Conservation (phyloP, 2,113 vertebrate species). For the Pavo muticus region DNA sequence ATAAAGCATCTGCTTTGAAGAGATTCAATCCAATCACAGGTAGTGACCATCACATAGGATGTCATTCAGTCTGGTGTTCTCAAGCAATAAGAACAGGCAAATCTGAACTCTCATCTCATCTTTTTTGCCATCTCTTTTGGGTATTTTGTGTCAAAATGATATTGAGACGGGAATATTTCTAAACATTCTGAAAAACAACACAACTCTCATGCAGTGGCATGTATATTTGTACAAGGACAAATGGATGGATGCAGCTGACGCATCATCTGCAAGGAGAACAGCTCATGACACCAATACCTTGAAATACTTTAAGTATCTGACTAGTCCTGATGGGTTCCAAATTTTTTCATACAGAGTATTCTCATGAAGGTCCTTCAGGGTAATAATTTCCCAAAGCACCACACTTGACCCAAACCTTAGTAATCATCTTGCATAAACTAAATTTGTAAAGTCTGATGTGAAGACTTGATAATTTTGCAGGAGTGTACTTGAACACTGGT, state of each 20-base stretch:
- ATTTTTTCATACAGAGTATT: background rate
- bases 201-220: background rate
- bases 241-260: background rate
- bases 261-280: conserved; percentile 9
- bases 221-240: background rate
- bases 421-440: background rate
- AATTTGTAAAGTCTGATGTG: background rate
- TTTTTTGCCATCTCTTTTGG: background rate
- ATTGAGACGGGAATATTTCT: background rate
- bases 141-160: background rate
- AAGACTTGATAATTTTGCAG: background rate
- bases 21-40: background rate
- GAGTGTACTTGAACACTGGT: rapidly evolving
- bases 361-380: background rate
- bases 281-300: background rate
- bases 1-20: background rate
- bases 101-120: background rate
- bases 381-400: background rate
- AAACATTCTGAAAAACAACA: background rate
- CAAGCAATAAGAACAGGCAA: background rate
- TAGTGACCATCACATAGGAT: background rate
- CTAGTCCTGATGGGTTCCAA: background rate
- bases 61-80: background rate
- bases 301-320: background rate
- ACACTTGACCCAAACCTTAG: background rate